Base-by-base conservation (phyloP, 2,888 invertebrate species). In the Archips crataeganus region DNA sequence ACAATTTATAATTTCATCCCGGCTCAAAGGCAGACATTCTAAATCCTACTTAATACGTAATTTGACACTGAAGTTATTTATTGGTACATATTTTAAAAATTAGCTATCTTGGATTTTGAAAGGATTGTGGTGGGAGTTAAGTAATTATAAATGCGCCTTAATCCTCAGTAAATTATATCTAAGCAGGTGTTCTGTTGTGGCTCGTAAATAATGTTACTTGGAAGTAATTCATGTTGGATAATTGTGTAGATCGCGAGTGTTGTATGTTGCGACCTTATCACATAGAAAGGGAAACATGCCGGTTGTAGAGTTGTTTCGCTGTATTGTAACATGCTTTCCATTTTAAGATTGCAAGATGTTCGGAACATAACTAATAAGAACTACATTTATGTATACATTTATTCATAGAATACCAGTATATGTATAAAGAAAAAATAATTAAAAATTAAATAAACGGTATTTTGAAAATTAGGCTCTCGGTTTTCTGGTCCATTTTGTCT, bases 1-100 rank as follows among this genome's bases (percentile, higher is more conserved):
- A 71, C 60, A 49, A 61, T 51, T 71, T 39, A 66, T 71, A 65
- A 66, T 71, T 66, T 66, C 32, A 61, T 66, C 65, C 60, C 42
- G 10, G 11, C 65, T 65, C 49, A 51, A 71, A 61, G 32, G 42
- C n/a, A 61, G 47, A 49, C 60, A 68, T 23, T 57, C 34, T 64
- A 64, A 39, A 71, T 71, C 60, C 60, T 11, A 65, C 60, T 61
- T 66, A 66, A 61, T n/a, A 5, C 59, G 10, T 51, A 66, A 71
- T 65, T 71, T 60, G n/a, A 23, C 23, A 47, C 8, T 49, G 5
- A 49, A 71, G 39, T 65, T 51, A 71, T 65, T 65, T 71, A 60
- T 51, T 39, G 49, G 34, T 13, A 23, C 13, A 4, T 10, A 23
- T 23, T 49, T n/a, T 3, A 64, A 64, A 64, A 64, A 34, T 39